phyloP scores from a whole-genome alignment of 2,113 vertebrate genomes.

The Herpailurus yagouaroundi region DNA sequence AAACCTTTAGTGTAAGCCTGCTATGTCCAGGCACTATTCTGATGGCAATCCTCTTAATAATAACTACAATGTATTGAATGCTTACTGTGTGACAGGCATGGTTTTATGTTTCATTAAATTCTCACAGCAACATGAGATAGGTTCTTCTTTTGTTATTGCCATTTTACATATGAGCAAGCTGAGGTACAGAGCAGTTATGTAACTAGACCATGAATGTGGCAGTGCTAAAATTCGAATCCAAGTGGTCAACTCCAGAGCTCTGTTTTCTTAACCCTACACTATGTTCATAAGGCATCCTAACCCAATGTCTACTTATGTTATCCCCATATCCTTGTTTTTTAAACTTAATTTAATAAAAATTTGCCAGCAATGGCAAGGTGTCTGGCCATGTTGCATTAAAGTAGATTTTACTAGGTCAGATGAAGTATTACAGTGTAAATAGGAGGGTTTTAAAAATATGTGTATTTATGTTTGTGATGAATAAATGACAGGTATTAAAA shows the following conservation, averaged over 20 bases:
- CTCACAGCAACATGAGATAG: neutral
- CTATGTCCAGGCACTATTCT: neutral
- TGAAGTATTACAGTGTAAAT: neutral
- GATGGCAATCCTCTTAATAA: neutral
- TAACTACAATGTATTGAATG: neutral
- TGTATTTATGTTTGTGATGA: neutral
- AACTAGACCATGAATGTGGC: neutral
- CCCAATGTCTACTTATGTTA: neutral
- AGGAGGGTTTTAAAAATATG: neutral
- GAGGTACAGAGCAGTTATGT: neutral
- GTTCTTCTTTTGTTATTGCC: neutral
- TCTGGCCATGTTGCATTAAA: neutral
- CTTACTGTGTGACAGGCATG: neutral
- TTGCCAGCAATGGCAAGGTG: neutral
- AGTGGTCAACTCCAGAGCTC: neutral
- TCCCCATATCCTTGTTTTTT: neutral
- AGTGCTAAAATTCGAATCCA: neutral
- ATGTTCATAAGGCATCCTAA: neutral
- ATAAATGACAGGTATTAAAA: conserved; percentile 1
- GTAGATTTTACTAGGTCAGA: neutral
- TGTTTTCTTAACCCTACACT: neutral
- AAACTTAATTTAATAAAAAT: neutral
- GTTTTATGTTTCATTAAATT: neutral
- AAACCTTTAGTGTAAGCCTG: neutral
- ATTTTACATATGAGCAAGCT: neutral